Percentiles rank a stretch among this genome's conserved stretches.
phyloP scores from a whole-genome alignment of 2,888 invertebrate species.

The Lycocerus yunnanus region DNA sequence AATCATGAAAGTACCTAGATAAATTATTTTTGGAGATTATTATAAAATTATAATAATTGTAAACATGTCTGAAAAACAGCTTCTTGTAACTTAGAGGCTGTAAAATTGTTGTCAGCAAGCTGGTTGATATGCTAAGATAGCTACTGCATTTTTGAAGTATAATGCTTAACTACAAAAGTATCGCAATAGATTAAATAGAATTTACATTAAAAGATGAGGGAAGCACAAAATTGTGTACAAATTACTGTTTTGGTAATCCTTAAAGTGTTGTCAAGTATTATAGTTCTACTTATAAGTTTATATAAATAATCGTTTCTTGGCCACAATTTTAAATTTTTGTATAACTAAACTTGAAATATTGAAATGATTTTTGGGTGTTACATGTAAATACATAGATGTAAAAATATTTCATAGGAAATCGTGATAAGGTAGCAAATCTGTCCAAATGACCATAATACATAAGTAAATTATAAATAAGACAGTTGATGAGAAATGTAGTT shows the following conservation, averaged over 20 bases:
- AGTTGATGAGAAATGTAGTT: background rate
- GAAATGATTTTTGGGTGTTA: background rate
- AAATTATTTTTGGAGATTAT: too few relatives aligned
- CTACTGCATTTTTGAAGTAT: too few relatives aligned
- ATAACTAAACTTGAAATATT: background rate
- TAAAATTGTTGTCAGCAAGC: too few relatives aligned
- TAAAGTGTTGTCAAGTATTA: background rate
- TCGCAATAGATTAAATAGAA: background rate
- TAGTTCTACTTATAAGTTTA: background rate
- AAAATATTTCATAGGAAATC: background rate
- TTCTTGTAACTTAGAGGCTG: too few relatives aligned
- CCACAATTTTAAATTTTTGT: background rate
- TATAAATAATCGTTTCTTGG: background rate
- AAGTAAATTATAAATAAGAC: background rate
- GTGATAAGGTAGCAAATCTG: background rate
- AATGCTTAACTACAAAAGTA: too few relatives aligned
- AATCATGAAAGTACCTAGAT: too few relatives aligned
- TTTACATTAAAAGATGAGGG: background rate
- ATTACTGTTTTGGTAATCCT: background rate
- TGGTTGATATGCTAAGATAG: too few relatives aligned
- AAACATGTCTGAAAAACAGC: too few relatives aligned
- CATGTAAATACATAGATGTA: background rate
- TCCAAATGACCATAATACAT: background rate
- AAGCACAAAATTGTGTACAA: background rate
- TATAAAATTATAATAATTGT: too few relatives aligned